Base-by-base conservation (phyloP, 2,888 invertebrate species). In the Cataglyphis albicans region DNA sequence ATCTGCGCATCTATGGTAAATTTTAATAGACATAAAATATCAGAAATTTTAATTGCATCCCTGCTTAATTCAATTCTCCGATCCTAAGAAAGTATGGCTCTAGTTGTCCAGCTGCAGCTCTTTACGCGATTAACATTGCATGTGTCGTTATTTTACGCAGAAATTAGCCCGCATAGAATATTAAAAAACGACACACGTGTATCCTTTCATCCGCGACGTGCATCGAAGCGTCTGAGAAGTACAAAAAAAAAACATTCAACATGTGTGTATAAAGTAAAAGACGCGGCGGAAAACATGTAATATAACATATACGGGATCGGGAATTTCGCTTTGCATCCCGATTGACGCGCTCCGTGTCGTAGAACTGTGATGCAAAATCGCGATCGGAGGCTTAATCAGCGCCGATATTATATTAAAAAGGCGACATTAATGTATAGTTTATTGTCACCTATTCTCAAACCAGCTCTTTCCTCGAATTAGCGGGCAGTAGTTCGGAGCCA, bases 241-340 rank as follows among this genome's bases (percentile, higher is more conserved):
- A 89, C 89, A 52, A 52, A 89, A 52, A 89, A 89, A 88, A 80
- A 74, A 21, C 73, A 83, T 52, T 85, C 67, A 70, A 75, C 48
- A 48, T 25, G 7, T 80, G 84, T 89, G 86, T 89, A 89, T 83
- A 87, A 88, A 88, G 84, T 86, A 83, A 55, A 82, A n/a, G n/a
- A 64, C 29, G 67, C 65, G 72, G 32, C 44, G 68, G 64, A 41
- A 81, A 75, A 81, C 81, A 65, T 84, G 89, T 89, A 89, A 85
- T 81, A 65, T 87, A 63, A 78, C 63, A 78, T 86, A 87, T 86
- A 88, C 70, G 84, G 84, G 85, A 81, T 76, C 70, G 76, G 41
- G 81, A 73, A 59, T 84, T 80, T 82, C n/a, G 55, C 44, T 78
- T 48, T 67, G 78, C 35, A 76, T 78, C 41, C 44, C 75, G 76